Conservation (phyloP, 2,113 vertebrate genomes). For the Daphoenositta chrysoptera region DNA sequence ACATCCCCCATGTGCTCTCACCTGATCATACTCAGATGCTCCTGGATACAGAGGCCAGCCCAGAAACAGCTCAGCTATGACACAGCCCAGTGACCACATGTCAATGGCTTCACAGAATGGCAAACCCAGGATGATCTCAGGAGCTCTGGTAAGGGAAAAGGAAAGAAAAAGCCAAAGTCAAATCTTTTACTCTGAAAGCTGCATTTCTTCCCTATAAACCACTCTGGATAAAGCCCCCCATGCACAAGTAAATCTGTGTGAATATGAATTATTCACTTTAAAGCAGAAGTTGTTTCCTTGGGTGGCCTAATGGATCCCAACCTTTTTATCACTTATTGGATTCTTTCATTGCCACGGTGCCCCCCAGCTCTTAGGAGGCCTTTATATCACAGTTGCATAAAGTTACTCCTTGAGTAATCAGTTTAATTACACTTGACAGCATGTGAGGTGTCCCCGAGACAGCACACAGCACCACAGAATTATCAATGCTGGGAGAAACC, state of each 20-base stretch:
- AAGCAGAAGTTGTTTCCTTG: not conserved
- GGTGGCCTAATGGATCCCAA: not conserved
- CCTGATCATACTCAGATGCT: slow-evolving; percentile 97
- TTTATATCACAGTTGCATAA: not conserved
- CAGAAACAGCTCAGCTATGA: slow-evolving; percentile 95
- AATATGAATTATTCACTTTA: not conserved
- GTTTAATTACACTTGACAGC: not conserved
- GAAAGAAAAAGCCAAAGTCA: not conserved
- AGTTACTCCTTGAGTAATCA: not conserved
- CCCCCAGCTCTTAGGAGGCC: not conserved
- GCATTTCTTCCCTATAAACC: not conserved
- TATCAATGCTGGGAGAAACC: not conserved
- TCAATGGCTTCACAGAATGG: slow-evolving; percentile 98
- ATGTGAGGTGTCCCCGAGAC: not conserved
- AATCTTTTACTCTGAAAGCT: not conserved
- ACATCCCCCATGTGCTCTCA: slow-evolving; percentile 49
- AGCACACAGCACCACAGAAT: not conserved
- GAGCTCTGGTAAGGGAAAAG: slow-evolving; percentile 77
- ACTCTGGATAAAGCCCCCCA: not conserved
- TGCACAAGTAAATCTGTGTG: not conserved
- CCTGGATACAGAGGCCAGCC: slow-evolving; percentile 98
- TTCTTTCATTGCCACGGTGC: not conserved
- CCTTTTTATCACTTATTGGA: not conserved
- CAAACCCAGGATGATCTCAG: slow-evolving; percentile 95
- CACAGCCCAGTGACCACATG: slow-evolving; percentile 98